A percentile compares a stretch with the other conserved stretches of the same genome.
Evolutionary conservation across 1,140 invertebrate genomes (phyloP).

Genomic region (Drepana arcuata): DNA sequence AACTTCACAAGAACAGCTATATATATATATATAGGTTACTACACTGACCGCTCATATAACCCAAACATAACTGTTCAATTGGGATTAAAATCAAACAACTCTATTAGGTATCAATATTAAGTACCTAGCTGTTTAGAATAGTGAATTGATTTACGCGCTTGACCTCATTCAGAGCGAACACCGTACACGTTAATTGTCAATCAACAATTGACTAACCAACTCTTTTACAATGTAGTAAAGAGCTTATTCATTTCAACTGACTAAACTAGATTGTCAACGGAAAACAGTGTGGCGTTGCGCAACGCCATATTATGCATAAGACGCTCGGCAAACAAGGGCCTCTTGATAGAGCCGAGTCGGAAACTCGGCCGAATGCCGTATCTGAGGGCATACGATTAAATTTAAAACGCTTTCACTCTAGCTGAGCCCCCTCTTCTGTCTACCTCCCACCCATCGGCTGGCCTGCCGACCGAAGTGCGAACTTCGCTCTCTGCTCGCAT

Average conservation of each 20-base stretch:
- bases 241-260: not conserved
- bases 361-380: slow-evolving; percentile 31
- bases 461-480: slow-evolving; percentile 11
- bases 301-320: slow-evolving; percentile 20
- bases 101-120: too few relatives aligned
- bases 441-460: slow-evolving; percentile 9
- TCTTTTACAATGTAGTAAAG: not conserved
- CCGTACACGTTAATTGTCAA: slow-evolving; percentile 13
- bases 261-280: slow-evolving; percentile 10
- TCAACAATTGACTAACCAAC: slow-evolving; percentile 2
- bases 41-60: too few relatives aligned
- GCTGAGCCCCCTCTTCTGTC: slow-evolving; percentile 11
- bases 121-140: too few relatives aligned
- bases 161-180: slow-evolving; percentile 20
- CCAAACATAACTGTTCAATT: too few relatives aligned
- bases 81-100: too few relatives aligned
- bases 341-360: slow-evolving; percentile 19
- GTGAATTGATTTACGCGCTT: slow-evolving; percentile 15
- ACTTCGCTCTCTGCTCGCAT: too few relatives aligned
- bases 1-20: slow-evolving; percentile 8
- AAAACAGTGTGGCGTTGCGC: slow-evolving; percentile 21
- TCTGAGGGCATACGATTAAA: slow-evolving; percentile 43
- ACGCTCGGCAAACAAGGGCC: slow-evolving; percentile 29
- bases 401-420: slow-evolving; percentile 63
- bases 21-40: too few relatives aligned